Evolutionary conservation across 2,113 vertebrate species (phyloP), one percentile per base, ranked within the genome.

Genomic region (Seriola quinqueradiata): DNA sequence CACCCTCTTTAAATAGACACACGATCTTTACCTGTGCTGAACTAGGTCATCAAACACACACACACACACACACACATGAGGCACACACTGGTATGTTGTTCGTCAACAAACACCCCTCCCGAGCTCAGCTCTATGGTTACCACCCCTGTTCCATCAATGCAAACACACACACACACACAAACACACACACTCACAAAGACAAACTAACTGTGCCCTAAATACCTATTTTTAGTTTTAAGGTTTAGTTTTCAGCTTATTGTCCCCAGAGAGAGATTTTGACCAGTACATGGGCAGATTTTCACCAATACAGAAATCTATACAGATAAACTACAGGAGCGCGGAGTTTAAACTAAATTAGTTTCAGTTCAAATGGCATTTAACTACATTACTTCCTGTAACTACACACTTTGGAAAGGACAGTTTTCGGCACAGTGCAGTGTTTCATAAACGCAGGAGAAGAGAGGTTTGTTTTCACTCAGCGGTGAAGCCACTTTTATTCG

Each of bases 1-100:
- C 40, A 50, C 4, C 38, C 0, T 58, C 81, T 86, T 75, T 80
- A 89, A 89, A 90, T 83, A 88, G 81, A 71, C 2, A 17, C 5
- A 16, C 63, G 70, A 52, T 68, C 75, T 89, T 77, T 79, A 82
- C 76, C 79, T 88, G 42, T 32, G 44, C 32, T 67, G 55, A 82
- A 54, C 70, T 64, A 54, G 44, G 36, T 70, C 66, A 65, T 70
- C 70, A 38, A 70, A 46, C 57, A 36, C 69, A 32, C 67, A 52
- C 57, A 54, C 46, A 64, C 73, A 36, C 44, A 70, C 28, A 64
- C 57, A 59, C 36, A 70, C 36, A 55, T 42, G 40, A 59, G 52
- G 46, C 60, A 14, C 64, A 75, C 0, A 60, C 42, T 80, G 77
- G 80, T 82, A 90, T 92, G 88, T 69, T 81, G 74, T 68, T 69